A percentile compares a stretch with the other conserved stretches of the same genome.
phyloP scores from a whole-genome alignment of 2,888 invertebrate species.

The Scaeva pyrastri region DNA sequence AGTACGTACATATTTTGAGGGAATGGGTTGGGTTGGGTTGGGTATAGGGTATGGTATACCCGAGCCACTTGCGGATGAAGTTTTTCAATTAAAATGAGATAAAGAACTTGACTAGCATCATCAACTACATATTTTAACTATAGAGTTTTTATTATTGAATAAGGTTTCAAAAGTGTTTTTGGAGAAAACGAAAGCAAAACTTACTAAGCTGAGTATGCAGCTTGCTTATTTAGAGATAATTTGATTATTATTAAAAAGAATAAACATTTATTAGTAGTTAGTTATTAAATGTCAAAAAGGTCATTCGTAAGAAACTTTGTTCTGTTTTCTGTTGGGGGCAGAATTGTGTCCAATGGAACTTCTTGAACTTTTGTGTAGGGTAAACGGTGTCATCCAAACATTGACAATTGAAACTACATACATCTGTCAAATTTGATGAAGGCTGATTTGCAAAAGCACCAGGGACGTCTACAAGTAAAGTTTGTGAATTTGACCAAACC shows the following conservation, averaged over 20 bases:
- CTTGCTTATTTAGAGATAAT: slow-evolving; percentile 9
- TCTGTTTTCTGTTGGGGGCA: background rate
- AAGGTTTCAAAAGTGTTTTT: slow-evolving; percentile 18
- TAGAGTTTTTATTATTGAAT: slow-evolving; percentile 26
- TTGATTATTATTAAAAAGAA: background rate
- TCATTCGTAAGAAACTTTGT: background rate
- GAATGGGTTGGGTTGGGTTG: too few relatives aligned
- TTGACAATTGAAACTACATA: too few relatives aligned
- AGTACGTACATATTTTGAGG: background rate
- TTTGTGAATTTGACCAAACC: too few relatives aligned
- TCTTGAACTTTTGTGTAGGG: too few relatives aligned
- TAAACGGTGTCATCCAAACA: too few relatives aligned
- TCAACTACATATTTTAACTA: slow-evolving; percentile 19
- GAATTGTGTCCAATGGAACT: background rate
- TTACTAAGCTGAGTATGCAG: background rate
- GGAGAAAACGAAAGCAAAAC: background rate
- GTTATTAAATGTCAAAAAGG: background rate
- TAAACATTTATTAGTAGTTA: background rate
- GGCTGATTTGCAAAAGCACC: too few relatives aligned
- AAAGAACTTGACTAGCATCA: slow-evolving; percentile 44
- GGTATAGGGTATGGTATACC: background rate
- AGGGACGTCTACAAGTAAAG: too few relatives aligned
- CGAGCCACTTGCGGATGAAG: slow-evolving; percentile 53
- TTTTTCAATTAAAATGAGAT: slow-evolving; percentile 71
- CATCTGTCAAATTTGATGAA: too few relatives aligned